Base-by-base conservation (phyloP, 2,113 vertebrate genomes). In the Pterocles burchelli region DNA sequence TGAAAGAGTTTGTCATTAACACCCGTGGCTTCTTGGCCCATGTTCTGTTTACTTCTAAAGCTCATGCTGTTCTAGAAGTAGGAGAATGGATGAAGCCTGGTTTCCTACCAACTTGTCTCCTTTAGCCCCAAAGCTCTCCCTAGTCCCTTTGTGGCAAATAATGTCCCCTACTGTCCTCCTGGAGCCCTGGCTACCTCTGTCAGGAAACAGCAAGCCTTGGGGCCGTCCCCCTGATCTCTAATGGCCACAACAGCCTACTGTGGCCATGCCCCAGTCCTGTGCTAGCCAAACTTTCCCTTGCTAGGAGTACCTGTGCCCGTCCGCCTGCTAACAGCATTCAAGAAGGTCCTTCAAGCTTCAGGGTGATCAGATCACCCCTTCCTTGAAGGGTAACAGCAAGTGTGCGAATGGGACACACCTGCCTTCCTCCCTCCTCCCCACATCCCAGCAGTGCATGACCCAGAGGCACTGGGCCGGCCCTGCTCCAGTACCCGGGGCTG, bases 231-330 rank as follows among this genome's bases (percentile, higher is more conserved):
- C 1, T 14, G 13, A 26, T 17, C 65, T 58, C 12, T 78, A 61
- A 5, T 16, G 41, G 46, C 24, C 12, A 9, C 65, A 65, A 17
- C 62, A 45, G 8, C 49, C 76, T 48, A 12, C 70, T 33, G 9
- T 28, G 33, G 17, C 45, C 6, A 1, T 43, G 43, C 19, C 65
- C 19, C 65, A 26, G 52, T 25, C 36, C 33, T 7, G 17, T 19
- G 49, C 34, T 55, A 38, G 21, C 31, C 34, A 10, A 54, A 9
- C 13, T 17, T 65, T n/a, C 20, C 18, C 45, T 15, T 22, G 17
- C 5, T 38, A 26, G 22, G 12, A 3, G 2, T 51, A 45, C 21
- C 8, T 4, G 7, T 14, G 36, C 2, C 0, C 16, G 25, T 29
- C 57, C 10, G 26, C 33, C 48, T 36, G 18, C 34, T 13, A 41